A percentile compares a stretch with the other conserved stretches of the same genome.
Evolutionary conservation across 2,888 invertebrate species (phyloP).

Genomic region (Pyrochroa serraticornis): DNA sequence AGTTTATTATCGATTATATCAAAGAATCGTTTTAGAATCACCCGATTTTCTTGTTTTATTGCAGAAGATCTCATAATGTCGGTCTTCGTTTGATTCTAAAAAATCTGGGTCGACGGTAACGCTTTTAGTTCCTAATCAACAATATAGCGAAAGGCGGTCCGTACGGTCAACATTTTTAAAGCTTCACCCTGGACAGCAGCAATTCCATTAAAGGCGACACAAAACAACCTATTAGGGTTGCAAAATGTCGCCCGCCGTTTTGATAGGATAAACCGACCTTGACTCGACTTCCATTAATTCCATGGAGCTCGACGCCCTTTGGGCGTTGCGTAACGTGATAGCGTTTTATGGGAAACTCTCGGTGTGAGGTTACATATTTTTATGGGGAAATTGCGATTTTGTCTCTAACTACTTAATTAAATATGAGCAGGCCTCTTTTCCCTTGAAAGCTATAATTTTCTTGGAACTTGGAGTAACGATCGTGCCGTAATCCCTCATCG

Average conservation of each 20-base stretch:
- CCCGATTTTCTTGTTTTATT: too few relatives aligned
- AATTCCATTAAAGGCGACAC: slow-evolving; percentile 29
- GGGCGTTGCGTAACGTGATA: slow-evolving; percentile 20
- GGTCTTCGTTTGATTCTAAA: neutral
- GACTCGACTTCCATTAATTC: slow-evolving; percentile 19
- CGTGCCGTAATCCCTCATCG: too few relatives aligned
- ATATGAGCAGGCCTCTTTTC: slow-evolving; percentile 10
- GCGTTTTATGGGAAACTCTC: slow-evolving; percentile 18
- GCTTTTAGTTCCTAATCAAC: slow-evolving; percentile 26
- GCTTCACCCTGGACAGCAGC: slow-evolving; percentile 17
- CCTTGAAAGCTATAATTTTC: slow-evolving; percentile 3
- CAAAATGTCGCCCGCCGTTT: slow-evolving; percentile 18
- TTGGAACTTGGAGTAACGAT: too few relatives aligned
- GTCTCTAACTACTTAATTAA: slow-evolving; percentile 13
- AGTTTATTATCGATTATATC: too few relatives aligned
- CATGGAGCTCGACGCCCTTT: neutral
- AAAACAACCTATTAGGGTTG: slow-evolving; percentile 30
- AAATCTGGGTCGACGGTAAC: slow-evolving; percentile 21
- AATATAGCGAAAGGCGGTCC: slow-evolving; percentile 13
- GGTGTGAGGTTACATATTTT: slow-evolving; percentile 22
- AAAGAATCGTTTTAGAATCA: too few relatives aligned
- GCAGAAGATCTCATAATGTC: too few relatives aligned
- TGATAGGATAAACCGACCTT: slow-evolving; percentile 21
- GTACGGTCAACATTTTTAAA: slow-evolving; percentile 22
- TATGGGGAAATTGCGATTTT: slow-evolving; percentile 16